Evolutionary conservation across 2,113 vertebrate species (phyloP), one percentile per base, ranked within the genome.

Genomic region (Egretta garzetta): DNA sequence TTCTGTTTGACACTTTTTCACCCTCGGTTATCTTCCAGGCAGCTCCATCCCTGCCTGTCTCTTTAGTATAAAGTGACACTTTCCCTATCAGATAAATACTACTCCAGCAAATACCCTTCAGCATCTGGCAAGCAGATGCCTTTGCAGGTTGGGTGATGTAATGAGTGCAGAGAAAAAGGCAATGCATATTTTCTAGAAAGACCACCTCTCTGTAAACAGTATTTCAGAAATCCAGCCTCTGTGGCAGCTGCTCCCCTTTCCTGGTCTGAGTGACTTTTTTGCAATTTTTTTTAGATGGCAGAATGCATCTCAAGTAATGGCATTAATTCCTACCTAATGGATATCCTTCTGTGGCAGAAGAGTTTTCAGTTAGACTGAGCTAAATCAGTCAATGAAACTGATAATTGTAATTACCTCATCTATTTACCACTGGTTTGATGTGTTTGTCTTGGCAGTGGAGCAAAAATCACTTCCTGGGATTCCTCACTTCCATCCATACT

Each of bases 51-150:
- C 8, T 1, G 6, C 14, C 35, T 50, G 10, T 22, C n/a, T 56
- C 30, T 68, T 37, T 14, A 55, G 10, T 16, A 45, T 17, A 24
- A 35, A 79, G 43, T 56, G 62, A 41, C 32, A 64, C 39, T 67
- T 86, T 59, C 23, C 30, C 59, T 63, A 10, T 17, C 32, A 76
- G 28, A 49, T 47, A 41, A 84, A 63, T 3, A 74, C 22, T 21
- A 30, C 23, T 75, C 35, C 60, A 84, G 19, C 26, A 95, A 79
- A 73, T 50, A 52, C 20, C n/a, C 50, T 30, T 76, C 58, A 86
- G 66, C 86, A 91, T 94, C 58, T 95, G 94, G 77, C 45, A 82
- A 66, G 66, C 80, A 91, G 70, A 90, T 93, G 60, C 32, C 20
- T 81, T 85, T 95, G 32, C 77, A 90, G 62, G 53, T 72, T 89